phyloP scores from a whole-genome alignment of 2,113 vertebrate species.

The Lagopus leucura region DNA sequence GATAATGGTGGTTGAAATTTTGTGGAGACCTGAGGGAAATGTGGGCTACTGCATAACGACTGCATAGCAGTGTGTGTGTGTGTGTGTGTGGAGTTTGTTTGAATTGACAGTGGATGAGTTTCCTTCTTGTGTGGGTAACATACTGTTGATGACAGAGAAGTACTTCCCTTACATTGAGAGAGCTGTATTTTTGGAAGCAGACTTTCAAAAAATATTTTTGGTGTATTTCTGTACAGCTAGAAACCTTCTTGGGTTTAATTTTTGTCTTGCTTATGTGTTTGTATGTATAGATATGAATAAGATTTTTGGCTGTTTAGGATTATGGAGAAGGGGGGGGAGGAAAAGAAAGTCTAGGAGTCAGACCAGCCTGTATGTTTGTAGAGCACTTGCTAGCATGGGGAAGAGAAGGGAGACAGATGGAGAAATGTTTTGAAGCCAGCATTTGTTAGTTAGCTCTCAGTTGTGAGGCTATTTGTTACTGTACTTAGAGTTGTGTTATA shows the following conservation, averaged over 20 bases:
- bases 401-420: background rate
- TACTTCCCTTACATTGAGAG: background rate
- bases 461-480: background rate
- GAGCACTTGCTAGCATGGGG: background rate
- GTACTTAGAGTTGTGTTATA: fast-evolving
- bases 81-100: background rate
- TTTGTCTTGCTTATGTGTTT: fast-evolving
- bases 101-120: background rate
- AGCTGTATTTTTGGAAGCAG: background rate
- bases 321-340: background rate
- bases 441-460: background rate
- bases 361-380: background rate
- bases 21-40: background rate
- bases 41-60: background rate
- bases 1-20: background rate
- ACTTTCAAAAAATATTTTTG: background rate
- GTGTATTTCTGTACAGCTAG: background rate
- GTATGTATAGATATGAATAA: background rate
- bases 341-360: background rate
- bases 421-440: background rate
- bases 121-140: background rate
- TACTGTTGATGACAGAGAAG: background rate
- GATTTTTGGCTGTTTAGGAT: background rate
- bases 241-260: background rate
- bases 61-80: background rate